Conservation (phyloP, 2,113 vertebrate species). For the Melanotaenia duboulayi region DNA sequence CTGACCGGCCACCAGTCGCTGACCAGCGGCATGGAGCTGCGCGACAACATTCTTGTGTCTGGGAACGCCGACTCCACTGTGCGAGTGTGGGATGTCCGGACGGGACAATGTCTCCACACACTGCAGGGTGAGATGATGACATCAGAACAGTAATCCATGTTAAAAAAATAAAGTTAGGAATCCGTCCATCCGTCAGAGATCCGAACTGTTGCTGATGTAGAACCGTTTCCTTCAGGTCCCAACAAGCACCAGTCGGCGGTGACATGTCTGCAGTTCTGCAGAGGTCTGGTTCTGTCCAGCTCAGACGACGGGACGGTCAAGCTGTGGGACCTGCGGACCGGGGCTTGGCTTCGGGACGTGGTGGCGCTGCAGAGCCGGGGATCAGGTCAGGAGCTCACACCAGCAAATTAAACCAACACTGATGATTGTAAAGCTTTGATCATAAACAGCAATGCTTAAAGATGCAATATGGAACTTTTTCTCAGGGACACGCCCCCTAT, state of each 20-base stretch:
- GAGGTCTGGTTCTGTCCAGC: slow-evolving; percentile 98
- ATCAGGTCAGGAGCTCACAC: slow-evolving; percentile 47
- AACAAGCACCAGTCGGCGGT: slow-evolving; percentile 99
- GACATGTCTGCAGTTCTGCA: slow-evolving; percentile 99
- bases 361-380: slow-evolving; percentile 96
- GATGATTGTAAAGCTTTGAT: no score
- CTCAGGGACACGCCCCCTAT: no score
- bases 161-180: no score
- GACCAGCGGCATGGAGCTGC: slow-evolving; percentile 98
- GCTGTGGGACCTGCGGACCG: slow-evolving; percentile 97
- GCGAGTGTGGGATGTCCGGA: slow-evolving; percentile 98
- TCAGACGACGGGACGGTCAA: slow-evolving; percentile 99
- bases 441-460: no score
- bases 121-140: slow-evolving; percentile 89
- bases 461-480: no score
- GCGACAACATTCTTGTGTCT: slow-evolving; percentile 95
- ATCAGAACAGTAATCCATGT: no score
- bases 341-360: slow-evolving; percentile 96
- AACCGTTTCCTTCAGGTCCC: slow-evolving; percentile 83
- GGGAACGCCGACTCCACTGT: slow-evolving; percentile 98
- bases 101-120: slow-evolving; percentile 98
- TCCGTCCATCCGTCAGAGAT: no score
- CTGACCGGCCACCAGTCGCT: slow-evolving; percentile 97
- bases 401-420: not conserved
- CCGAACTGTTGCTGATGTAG: not conserved